Base-by-base conservation (phyloP, 2,113 vertebrate genomes). In the Petrocephalus microphthalmus region DNA sequence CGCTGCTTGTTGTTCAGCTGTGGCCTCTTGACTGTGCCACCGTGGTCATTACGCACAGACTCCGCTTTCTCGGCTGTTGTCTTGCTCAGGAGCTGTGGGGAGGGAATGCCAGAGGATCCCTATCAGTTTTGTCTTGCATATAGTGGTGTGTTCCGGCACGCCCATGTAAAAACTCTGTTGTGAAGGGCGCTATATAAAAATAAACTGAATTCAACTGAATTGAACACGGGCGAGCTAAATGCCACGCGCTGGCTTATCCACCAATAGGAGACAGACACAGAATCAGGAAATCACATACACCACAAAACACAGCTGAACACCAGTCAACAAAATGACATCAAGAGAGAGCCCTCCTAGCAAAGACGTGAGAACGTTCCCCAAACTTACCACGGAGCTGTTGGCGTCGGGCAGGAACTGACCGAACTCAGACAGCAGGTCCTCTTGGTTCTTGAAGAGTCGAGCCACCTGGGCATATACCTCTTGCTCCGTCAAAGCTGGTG, bases 381-480 rank as follows among this genome's bases (percentile, higher is more conserved):
- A 52, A 90, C 97, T 96, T 91, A 99, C 98, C 94, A 96, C 93
- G 3, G 98, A 98, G 93, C 97, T 99, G 94, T 99, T 99, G 84
- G 98, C 98, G 90, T 99, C 98, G 0, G 98, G 98, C 52, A 99
- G 93, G 92, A 99, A 99, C 92, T 99, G 98, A 84, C 98, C 98
- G 0, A 99, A 99, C 91, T 99, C 98, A 0, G 98, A 99, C 6
- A 99, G 96, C 25, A 99, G 94, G 93, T 99, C 98, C 91, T 99
- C 98, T 93, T 99, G 98, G 94, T 99, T 99, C 95, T 99, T 99
- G 92, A 99, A 99, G 89, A 99, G 98, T 2, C 97, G 96, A 5
- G 98, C 98, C 88, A 99, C 98, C 93, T 99, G 97, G 54, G 98
- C 98, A 13, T 99, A 99, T 47, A 99, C 98, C 91, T 99, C 98